Evolutionary conservation across 1,140 invertebrate species (phyloP).

Genomic region (Anoplolepis gracilipes): DNA sequence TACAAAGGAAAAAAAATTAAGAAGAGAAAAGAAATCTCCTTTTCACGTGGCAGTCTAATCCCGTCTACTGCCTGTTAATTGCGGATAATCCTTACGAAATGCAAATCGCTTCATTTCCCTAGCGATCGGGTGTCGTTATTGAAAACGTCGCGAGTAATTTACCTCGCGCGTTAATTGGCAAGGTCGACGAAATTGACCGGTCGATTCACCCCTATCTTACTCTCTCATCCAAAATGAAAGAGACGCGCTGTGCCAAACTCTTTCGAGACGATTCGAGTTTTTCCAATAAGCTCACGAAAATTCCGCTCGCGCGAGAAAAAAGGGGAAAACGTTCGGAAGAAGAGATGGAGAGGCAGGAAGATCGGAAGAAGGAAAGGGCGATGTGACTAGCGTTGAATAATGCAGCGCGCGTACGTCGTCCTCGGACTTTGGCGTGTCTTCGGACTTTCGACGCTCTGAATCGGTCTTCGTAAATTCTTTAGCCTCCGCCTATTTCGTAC

Average conservation of each 20-base stretch:
- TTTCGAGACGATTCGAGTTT: conserved; percentile 55
- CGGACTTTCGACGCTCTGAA: conserved; percentile 63
- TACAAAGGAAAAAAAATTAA: not conserved
- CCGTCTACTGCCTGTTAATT: not conserved
- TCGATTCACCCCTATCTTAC: conserved; percentile 51
- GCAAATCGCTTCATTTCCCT: not conserved
- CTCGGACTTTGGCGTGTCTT: conserved; percentile 54
- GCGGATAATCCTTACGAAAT: not conserved
- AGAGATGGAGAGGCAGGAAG: not conserved
- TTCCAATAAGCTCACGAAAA: conserved; percentile 69
- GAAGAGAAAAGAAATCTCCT: not conserved
- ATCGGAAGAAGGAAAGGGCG: conserved; percentile 39
- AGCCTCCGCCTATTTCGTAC: conserved; percentile 38
- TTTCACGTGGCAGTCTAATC: not conserved
- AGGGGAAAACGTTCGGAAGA: conserved; percentile 3
- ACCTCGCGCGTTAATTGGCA: conserved; percentile 54
- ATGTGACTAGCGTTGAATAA: conserved; percentile 64
- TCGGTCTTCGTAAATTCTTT: conserved; percentile 65
- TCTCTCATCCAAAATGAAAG: conserved; percentile 1
- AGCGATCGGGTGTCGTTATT: not conserved
- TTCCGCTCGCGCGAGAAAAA: conserved; percentile 64
- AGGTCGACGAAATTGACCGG: conserved; percentile 31
- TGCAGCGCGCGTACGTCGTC: conserved; percentile 66
- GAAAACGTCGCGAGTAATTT: conserved; percentile 56
- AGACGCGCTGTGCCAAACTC: conserved; percentile 51